phyloP scores from a whole-genome alignment of 2,888 invertebrate species.

The Andrena fulva region DNA sequence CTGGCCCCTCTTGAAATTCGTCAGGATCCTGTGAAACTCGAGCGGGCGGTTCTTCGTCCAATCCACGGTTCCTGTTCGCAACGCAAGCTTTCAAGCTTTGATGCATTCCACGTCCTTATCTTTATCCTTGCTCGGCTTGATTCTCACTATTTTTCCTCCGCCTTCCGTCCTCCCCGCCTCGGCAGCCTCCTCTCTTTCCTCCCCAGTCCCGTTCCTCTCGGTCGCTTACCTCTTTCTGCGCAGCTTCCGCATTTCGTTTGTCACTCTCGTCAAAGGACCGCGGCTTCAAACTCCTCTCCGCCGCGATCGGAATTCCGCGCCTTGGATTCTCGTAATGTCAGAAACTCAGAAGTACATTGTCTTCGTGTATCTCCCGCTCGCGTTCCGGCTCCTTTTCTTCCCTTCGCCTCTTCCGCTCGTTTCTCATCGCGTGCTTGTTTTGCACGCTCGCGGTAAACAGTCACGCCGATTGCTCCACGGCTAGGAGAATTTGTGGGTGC shows the following conservation, averaged over 20 bases:
- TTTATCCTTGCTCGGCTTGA: constrained; percentile 11
- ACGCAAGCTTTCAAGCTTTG: constrained; percentile 10
- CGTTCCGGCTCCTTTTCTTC: constrained; percentile 2
- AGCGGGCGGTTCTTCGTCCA: constrained; percentile 40
- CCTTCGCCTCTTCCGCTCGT: background rate
- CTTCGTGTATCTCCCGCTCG: constrained; percentile 19
- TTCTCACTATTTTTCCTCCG: constrained; percentile 2
- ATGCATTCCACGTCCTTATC: constrained; percentile 25
- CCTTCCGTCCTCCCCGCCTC: constrained; percentile 1
- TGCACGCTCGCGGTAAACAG: background rate
- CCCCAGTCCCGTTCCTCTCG: constrained; percentile 15
- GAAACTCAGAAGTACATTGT: constrained; percentile 22
- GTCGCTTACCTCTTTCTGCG: constrained; percentile 23
- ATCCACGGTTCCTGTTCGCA: constrained; percentile 20
- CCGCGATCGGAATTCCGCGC: constrained; percentile 46
- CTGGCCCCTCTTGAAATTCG: constrained; percentile 2
- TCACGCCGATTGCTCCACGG: background rate
- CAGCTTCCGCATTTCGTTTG: constrained; percentile 54
- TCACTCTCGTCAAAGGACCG: constrained; percentile 54
- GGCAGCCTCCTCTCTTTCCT: background rate
- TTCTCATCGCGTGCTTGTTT: background rate
- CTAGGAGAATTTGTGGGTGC: background rate
- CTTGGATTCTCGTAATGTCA: constrained; percentile 48
- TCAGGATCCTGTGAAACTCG: constrained; percentile 2
- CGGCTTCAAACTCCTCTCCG: constrained; percentile 34